Conservation (phyloP, 2,797 vertebrate genomes). For the Gouania willdenowi region DNA sequence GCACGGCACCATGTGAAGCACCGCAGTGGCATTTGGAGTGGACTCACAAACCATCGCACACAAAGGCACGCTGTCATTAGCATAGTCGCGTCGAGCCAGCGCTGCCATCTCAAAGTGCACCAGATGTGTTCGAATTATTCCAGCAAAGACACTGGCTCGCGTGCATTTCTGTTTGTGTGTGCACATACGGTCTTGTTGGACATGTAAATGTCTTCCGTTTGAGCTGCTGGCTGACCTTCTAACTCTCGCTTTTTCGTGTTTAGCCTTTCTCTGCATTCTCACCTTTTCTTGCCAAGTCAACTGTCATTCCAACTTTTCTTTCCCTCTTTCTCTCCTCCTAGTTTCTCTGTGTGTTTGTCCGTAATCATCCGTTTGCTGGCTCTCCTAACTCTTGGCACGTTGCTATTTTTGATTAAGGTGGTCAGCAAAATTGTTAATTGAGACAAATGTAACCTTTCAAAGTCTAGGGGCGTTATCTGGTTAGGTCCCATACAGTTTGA, state of each 20-base stretch:
- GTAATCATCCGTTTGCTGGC: no score
- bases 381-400: no score
- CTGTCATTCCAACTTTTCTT: slow-evolving; percentile 11
- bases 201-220: slow-evolving; percentile 77
- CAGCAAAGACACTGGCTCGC: slow-evolving; percentile 65
- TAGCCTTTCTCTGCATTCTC: slow-evolving; percentile 53
- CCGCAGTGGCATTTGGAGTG: slow-evolving; percentile 73
- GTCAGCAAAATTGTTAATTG: no score
- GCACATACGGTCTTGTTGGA: slow-evolving; percentile 68
- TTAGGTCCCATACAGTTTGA: no score
- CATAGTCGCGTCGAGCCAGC: slow-evolving; percentile 62
- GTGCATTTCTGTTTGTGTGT: slow-evolving; percentile 14
- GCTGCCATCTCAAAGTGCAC: slow-evolving; percentile 79
- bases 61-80: slow-evolving; percentile 62
- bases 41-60: slow-evolving; percentile 20
- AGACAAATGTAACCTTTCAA: no score
- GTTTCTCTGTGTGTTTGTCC: background rate
- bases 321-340: slow-evolving; percentile 9
- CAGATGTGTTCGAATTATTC: slow-evolving; percentile 79
- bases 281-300: slow-evolving; percentile 59
- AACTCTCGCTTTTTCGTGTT: slow-evolving; percentile 59
- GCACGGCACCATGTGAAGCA: slow-evolving; percentile 58
- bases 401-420: no score
- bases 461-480: no score
- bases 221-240: slow-evolving; percentile 79